These are phyloP conservation scores for Sebastolobus altivelis DNA, from an alignment of 2,797 vertebrate species.

Conservation along the genomic window DNA sequence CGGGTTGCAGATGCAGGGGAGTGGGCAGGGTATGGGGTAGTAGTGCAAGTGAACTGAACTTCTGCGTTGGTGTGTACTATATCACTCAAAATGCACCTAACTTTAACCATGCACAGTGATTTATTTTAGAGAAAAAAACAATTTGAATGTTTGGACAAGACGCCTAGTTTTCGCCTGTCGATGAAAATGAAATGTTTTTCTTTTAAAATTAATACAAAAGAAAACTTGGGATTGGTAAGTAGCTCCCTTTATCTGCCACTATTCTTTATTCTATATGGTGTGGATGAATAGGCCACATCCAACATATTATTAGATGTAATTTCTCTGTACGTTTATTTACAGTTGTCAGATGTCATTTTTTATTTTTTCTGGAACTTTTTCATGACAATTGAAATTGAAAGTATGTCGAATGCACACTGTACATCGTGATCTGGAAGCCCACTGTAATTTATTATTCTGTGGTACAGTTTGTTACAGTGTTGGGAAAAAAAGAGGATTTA, in stretches of 20 bases:
- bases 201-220: constrained; percentile 58
- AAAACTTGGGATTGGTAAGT: constrained; percentile 85
- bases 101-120: constrained; percentile 67
- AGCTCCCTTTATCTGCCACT: constrained; percentile 65
- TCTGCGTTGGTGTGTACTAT: constrained; percentile 76
- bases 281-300: constrained; percentile 22
- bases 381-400: constrained; percentile 21
- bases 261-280: constrained; percentile 55
- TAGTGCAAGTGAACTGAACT: constrained; percentile 86
- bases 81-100: constrained; percentile 72
- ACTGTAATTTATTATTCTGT: background rate
- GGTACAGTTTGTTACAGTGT: constrained; percentile 3
- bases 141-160: background rate
- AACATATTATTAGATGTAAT: background rate
- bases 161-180: background rate
- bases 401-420: constrained; percentile 2
- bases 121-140: constrained; percentile 50
- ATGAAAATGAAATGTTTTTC: constrained; percentile 8
- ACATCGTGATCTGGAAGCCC: background rate
- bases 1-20: constrained; percentile 86
- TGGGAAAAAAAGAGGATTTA: background rate
- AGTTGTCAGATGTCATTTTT: constrained; percentile 1
- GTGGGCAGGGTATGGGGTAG: constrained; percentile 82
- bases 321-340: background rate
- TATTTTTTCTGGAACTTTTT: constrained; percentile 43